phyloP scores from a whole-genome alignment of 64 coral and sea anemone species.

The Pocillopora verrucosa region DNA sequence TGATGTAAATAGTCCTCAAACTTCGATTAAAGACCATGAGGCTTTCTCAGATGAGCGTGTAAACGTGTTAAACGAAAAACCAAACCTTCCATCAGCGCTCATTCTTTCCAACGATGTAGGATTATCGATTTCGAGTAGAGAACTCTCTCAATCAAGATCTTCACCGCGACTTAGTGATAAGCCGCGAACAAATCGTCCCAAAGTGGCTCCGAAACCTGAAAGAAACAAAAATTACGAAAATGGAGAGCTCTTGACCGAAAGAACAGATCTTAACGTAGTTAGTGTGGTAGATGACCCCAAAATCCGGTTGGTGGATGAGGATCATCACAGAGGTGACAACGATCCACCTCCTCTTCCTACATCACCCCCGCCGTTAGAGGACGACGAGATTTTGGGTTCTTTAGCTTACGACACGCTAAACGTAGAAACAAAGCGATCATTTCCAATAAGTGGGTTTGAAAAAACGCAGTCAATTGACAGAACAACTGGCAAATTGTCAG shows the following conservation, averaged over 20 bases:
- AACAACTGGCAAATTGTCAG: conserved; percentile 17
- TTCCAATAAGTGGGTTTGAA: background rate
- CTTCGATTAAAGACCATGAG: background rate
- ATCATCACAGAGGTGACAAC: background rate
- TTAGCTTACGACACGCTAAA: background rate
- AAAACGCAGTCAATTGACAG: background rate
- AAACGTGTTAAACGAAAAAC: conserved; percentile 5
- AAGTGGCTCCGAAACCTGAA: conserved; percentile 9
- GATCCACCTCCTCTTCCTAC: conserved; percentile 23
- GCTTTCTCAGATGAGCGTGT: background rate
- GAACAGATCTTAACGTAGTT: background rate
- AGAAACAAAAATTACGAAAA: background rate
- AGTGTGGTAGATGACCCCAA: background rate
- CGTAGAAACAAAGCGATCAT: background rate
- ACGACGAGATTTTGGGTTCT: background rate
- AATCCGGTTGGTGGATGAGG: background rate
- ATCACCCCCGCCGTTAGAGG: conserved; percentile 16
- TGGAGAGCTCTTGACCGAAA: background rate
- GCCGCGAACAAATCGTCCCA: background rate
- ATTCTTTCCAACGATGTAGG: conserved; percentile 9
- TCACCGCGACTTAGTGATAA: background rate
- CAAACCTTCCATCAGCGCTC: background rate
- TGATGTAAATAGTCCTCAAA: background rate
- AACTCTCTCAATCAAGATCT: background rate
- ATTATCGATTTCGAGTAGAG: background rate